These are phyloP conservation scores for Xenentodon cancila DNA, from an alignment of 2,797 vertebrate genomes.

Conservation along the genomic window DNA sequence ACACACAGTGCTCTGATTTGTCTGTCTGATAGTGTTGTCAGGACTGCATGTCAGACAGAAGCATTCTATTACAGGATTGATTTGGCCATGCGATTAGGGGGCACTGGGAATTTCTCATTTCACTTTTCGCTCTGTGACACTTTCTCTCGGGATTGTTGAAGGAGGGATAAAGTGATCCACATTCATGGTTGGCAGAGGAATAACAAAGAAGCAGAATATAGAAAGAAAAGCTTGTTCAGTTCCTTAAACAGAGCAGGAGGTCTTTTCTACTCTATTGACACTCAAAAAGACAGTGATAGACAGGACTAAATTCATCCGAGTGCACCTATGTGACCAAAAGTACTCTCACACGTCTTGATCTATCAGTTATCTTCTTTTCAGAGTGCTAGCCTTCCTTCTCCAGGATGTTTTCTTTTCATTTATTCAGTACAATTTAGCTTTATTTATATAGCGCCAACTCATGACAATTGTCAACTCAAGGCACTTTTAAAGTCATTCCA, in stretches of 20 bases:
- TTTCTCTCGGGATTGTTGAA: constrained; percentile 63
- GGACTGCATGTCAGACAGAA: constrained; percentile 68
- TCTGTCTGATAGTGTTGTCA: constrained; percentile 75
- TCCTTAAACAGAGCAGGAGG: constrained; percentile 29
- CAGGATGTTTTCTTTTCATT: constrained; percentile 4
- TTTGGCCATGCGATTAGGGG: constrained; percentile 71
- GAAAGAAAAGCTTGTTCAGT: constrained; percentile 23
- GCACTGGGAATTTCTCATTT: constrained; percentile 72
- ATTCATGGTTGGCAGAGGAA: constrained; percentile 55
- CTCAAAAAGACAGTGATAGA: constrained; percentile 5
- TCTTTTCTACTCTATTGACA: constrained; percentile 27
- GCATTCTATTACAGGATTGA: constrained; percentile 77
- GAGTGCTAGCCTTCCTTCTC: constrained; percentile 6
- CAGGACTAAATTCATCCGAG: constrained; percentile 6
- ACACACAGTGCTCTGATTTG: constrained; percentile 65
- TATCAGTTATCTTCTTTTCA: constrained; percentile 1
- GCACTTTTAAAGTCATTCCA: too few relatives aligned
- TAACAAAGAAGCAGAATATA: constrained; percentile 53
- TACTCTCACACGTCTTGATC: constrained; percentile 11
- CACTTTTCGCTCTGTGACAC: constrained; percentile 63
- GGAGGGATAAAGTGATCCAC: constrained; percentile 64
- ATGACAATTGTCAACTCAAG: too few relatives aligned
- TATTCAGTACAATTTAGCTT: too few relatives aligned
- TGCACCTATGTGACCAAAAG: constrained; percentile 3
- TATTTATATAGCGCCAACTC: too few relatives aligned